Percentiles rank a stretch among this genome's conserved stretches.
phyloP scores from a whole-genome alignment of 2,888 invertebrate genomes.

The Mimachlamys varia region DNA sequence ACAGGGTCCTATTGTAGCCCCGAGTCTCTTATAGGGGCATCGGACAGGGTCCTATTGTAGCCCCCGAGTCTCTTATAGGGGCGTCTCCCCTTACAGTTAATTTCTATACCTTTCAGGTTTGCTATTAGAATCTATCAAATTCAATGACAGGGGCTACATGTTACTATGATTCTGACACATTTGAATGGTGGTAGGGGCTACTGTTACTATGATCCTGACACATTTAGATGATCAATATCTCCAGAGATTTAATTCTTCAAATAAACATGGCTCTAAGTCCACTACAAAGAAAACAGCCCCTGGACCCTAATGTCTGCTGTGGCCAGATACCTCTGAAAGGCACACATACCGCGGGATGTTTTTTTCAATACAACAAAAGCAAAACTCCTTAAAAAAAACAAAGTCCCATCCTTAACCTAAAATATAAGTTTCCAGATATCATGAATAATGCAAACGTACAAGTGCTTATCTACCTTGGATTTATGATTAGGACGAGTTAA shows the following conservation, averaged over 20 bases:
- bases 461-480: conserved; percentile 18
- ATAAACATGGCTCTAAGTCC: conserved; percentile 17
- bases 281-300: not conserved
- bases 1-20: not conserved
- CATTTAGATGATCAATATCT: not conserved
- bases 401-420: not conserved
- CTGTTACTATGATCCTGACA: too few relatives aligned
- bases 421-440: not conserved
- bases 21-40: not conserved
- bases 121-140: too few relatives aligned
- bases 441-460: conserved; percentile 14
- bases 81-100: not conserved
- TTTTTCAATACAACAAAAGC: not conserved
- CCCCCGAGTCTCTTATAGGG: not conserved
- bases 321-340: not conserved
- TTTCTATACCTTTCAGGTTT: too few relatives aligned
- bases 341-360: not conserved
- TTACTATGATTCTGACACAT: too few relatives aligned
- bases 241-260: not conserved
- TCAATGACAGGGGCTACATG: too few relatives aligned
- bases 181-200: too few relatives aligned
- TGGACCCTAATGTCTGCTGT: not conserved
- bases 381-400: not conserved
- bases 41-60: not conserved
- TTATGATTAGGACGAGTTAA: not conserved